A percentile compares a stretch with the other conserved stretches of the same genome.
These are phyloP conservation scores for Sebastes matsubarae DNA, from an alignment of 2,797 vertebrate genomes.

Conservation along the genomic window DNA sequence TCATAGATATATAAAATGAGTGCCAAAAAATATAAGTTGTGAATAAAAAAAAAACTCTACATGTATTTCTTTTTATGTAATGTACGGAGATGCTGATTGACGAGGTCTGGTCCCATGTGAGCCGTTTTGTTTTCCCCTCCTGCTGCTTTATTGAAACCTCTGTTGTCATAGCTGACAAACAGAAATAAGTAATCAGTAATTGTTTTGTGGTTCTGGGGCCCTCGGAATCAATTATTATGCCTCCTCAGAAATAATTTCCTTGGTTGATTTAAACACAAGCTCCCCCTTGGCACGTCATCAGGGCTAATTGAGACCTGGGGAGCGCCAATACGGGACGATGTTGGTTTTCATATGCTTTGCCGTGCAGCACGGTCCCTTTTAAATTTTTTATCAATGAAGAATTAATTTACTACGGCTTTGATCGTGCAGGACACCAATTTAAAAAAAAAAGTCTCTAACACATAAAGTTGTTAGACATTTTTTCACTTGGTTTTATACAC, in stretches of 20 bases:
- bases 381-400: neutral
- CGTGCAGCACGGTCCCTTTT: neutral
- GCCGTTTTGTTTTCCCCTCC: conserved; percentile 63
- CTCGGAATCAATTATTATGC: conserved; percentile 75
- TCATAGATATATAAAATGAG: neutral
- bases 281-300: conserved; percentile 81
- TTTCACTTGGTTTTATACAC: neutral
- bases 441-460: neutral
- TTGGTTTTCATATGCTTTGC: conserved; percentile 37
- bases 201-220: conserved; percentile 79
- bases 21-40: neutral
- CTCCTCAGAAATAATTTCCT: conserved; percentile 72
- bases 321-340: conserved; percentile 37
- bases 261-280: conserved; percentile 72
- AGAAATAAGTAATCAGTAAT: conserved; percentile 79
- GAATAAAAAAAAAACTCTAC: neutral
- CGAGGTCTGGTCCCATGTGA: conserved; percentile 35
- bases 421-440: neutral
- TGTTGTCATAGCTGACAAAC: conserved; percentile 71
- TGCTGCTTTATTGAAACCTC: conserved; percentile 67
- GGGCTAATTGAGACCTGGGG: conserved; percentile 82
- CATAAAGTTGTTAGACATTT: neutral
- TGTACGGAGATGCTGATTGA: no score
- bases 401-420: neutral
- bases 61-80: neutral